A percentile compares a stretch with the other conserved stretches of the same genome.
Evolutionary conservation across 2,797 vertebrate genomes (phyloP).

Genomic region (Muraenolepis orangiensis): DNA sequence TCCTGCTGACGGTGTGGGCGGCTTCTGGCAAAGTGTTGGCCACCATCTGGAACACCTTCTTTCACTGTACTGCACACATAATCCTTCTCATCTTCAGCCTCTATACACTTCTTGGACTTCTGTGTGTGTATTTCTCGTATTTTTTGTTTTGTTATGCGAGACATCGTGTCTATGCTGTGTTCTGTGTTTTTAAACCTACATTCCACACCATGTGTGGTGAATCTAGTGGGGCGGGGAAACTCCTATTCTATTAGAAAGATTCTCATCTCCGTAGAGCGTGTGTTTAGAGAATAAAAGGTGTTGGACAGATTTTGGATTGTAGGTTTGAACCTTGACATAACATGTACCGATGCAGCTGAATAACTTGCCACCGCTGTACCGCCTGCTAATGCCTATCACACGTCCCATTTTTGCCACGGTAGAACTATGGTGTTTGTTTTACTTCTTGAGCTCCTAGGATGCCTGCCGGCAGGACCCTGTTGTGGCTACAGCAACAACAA

Average conservation of each 20-base stretch:
- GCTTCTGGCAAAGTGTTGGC: slow-evolving; percentile 16
- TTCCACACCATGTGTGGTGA: not conserved
- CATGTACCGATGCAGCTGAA: not conserved
- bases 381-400: not conserved
- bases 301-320: not conserved
- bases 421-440: not conserved
- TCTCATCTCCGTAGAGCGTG: not conserved
- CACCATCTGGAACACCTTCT: slow-evolving; percentile 6
- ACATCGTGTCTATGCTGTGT: slow-evolving; percentile 1
- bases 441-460: not conserved
- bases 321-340: not conserved
- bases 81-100: slow-evolving; percentile 14
- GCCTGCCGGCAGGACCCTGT: slow-evolving; percentile 7
- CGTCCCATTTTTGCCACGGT: not conserved
- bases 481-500: too few relatives aligned
- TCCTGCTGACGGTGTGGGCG: slow-evolving; percentile 27
- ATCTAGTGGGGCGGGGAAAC: not conserved
- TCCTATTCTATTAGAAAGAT: not conserved
- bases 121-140: slow-evolving; percentile 14
- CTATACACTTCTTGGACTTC: too few relatives aligned
- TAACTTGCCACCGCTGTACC: not conserved
- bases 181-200: slow-evolving; percentile 9
- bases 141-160: not conserved
- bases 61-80: not conserved
- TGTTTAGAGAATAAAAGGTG: not conserved